phyloP scores from a whole-genome alignment of 2,797 vertebrate genomes.

The Sparus aurata region DNA sequence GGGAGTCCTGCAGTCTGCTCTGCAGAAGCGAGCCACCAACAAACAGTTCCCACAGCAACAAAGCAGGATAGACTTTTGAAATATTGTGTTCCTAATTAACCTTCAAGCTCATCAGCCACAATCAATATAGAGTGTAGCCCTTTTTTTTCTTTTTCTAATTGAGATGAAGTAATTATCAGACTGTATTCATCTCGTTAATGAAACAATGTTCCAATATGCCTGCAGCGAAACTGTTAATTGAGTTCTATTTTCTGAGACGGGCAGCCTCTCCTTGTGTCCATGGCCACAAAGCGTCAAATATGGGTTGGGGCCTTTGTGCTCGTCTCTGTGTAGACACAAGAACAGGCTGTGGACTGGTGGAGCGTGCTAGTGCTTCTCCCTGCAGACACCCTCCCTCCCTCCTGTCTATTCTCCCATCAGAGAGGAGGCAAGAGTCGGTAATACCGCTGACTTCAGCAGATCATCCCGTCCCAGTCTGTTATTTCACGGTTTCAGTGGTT shows the following conservation, averaged over 20 bases:
- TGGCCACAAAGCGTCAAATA: slow-evolving; percentile 69
- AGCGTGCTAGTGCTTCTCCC: slow-evolving; percentile 59
- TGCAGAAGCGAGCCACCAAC: slow-evolving; percentile 1
- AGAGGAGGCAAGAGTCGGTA: slow-evolving; percentile 52
- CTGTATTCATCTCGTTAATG: slow-evolving; percentile 86
- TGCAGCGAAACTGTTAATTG: slow-evolving; percentile 85
- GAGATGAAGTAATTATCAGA: slow-evolving; percentile 88
- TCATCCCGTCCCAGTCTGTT: slow-evolving; percentile 73
- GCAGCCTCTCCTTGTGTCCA: slow-evolving; percentile 77
- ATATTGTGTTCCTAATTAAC: slow-evolving; percentile 86
- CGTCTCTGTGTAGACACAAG: slow-evolving; percentile 64
- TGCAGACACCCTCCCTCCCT: slow-evolving; percentile 51
- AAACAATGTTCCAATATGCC: slow-evolving; percentile 85
- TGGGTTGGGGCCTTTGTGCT: slow-evolving; percentile 71
- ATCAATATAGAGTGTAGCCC: slow-evolving; percentile 83
- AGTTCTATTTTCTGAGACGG: slow-evolving; percentile 84
- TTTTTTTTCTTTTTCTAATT: slow-evolving; percentile 79
- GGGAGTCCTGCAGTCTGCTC: not conserved
- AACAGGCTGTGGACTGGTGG: slow-evolving; percentile 72
- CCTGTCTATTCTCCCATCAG: slow-evolving; percentile 61
- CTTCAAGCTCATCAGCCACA: slow-evolving; percentile 85
- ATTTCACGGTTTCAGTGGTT: slow-evolving; percentile 75
- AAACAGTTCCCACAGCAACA: slow-evolving; percentile 51
- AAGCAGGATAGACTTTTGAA: slow-evolving; percentile 64
- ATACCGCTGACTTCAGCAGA: slow-evolving; percentile 73